Conservation (phyloP, 2,888 invertebrate species). For the Pandemis corylana region DNA sequence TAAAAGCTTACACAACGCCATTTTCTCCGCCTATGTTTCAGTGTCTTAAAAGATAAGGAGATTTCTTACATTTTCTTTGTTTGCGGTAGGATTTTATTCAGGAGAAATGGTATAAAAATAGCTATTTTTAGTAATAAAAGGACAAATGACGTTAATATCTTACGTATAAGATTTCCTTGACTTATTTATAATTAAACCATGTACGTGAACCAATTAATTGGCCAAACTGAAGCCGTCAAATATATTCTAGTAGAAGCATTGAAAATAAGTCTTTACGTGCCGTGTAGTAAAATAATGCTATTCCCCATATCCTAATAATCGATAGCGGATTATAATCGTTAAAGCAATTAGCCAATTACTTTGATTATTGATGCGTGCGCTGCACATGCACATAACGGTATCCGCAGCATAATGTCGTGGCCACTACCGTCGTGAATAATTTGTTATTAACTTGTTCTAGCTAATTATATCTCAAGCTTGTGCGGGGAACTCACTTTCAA, state of each 20-base stretch:
- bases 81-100: too few relatives aligned
- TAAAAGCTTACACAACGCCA: too few relatives aligned
- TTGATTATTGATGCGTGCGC: conserved; percentile 60
- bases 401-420: conserved; percentile 44
- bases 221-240: not conserved
- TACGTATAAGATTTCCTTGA: not conserved
- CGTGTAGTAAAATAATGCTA: not conserved
- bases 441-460: conserved; percentile 48
- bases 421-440: conserved; percentile 45
- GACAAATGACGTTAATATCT: too few relatives aligned
- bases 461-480: not conserved
- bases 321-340: conserved; percentile 42
- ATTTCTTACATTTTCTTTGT: too few relatives aligned
- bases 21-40: too few relatives aligned
- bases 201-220: not conserved
- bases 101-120: too few relatives aligned
- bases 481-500: not conserved
- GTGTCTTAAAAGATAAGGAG: too few relatives aligned
- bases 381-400: conserved; percentile 58
- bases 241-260: not conserved
- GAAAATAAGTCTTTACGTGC: not conserved
- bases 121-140: too few relatives aligned
- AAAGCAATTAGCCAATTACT: conserved; percentile 64
- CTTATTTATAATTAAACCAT: not conserved
- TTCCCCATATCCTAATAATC: not conserved